Percentiles rank a stretch among this genome's conserved stretches.
Conservation (phyloP, 1,140 invertebrate species). For the Heliothis virescens region DNA sequence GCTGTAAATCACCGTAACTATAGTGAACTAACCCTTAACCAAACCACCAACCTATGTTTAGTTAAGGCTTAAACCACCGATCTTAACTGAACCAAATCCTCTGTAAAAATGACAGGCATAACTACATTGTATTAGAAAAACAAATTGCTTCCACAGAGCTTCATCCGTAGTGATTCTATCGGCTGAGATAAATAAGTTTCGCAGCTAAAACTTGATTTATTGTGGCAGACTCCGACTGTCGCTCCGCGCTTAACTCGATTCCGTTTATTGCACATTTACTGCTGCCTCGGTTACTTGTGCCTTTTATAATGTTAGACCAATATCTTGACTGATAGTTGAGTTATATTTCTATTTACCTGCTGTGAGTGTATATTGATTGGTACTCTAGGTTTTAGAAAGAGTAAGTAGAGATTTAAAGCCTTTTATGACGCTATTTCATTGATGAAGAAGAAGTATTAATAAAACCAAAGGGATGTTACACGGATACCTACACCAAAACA, state of each 20-base stretch:
- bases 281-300: constrained; percentile 23
- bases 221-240: constrained; percentile 31
- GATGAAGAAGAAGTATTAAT: too few species aligned
- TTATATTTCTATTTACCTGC: background rate
- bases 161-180: constrained; percentile 43
- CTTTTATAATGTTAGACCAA: constrained; percentile 42
- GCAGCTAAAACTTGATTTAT: constrained; percentile 45
- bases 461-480: background rate
- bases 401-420: background rate
- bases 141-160: constrained; percentile 12
- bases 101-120: background rate
- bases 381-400: background rate
- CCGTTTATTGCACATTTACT: constrained; percentile 40
- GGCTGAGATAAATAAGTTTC: constrained; percentile 51
- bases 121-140: constrained; percentile 17
- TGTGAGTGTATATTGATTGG: background rate
- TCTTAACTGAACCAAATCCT: too few species aligned
- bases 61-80: too few species aligned
- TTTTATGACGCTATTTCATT: background rate
- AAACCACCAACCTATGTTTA: too few species aligned
- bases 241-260: constrained; percentile 45
- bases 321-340: constrained; percentile 5
- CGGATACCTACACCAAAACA: too few species aligned
- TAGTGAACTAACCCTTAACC: too few species aligned
- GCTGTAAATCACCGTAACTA: too few species aligned